Evolutionary conservation across 2,113 vertebrate species (phyloP).

Genomic region (Atherinomorus stipes): DNA sequence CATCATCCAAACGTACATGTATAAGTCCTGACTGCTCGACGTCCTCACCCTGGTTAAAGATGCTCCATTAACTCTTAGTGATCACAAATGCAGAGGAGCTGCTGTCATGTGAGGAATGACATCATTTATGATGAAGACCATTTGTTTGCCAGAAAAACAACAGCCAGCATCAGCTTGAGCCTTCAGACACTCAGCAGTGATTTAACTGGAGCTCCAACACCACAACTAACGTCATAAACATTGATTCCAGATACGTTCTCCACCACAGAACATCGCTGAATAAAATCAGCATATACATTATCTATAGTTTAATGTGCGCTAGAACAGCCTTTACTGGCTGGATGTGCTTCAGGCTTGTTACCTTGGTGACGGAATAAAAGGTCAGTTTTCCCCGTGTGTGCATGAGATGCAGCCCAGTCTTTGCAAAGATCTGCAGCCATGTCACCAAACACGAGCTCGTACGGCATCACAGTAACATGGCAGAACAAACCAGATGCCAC

Average conservation of each 20-base stretch:
- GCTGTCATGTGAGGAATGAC: slow-evolving; percentile 11
- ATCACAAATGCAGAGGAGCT: background rate
- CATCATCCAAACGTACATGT: slow-evolving; percentile 27
- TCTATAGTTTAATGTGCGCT: slow-evolving; percentile 29
- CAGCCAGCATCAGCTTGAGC: slow-evolving; percentile 59
- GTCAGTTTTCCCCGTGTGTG: slow-evolving; percentile 48
- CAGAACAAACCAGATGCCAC: slow-evolving; percentile 16
- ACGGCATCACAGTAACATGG: slow-evolving; percentile 34
- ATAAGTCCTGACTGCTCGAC: background rate
- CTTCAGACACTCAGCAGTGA: slow-evolving; percentile 70
- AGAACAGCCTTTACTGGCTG: slow-evolving; percentile 22
- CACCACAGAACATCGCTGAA: slow-evolving; percentile 47
- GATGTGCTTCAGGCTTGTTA: slow-evolving; percentile 62
- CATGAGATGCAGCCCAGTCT: slow-evolving; percentile 12
- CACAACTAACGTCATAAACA: slow-evolving; percentile 67
- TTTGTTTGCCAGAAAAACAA: slow-evolving; percentile 46
- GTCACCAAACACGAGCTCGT: slow-evolving; percentile 19
- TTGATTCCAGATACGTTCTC: slow-evolving; percentile 60
- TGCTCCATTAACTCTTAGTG: background rate
- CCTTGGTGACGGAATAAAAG: slow-evolving; percentile 77
- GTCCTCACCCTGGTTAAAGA: background rate
- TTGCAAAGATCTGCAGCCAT: slow-evolving; percentile 2
- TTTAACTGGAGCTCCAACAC: slow-evolving; percentile 52
- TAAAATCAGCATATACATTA: slow-evolving; percentile 57
- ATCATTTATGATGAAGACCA: slow-evolving; percentile 45